A percentile compares a stretch with the other conserved stretches of the same genome.
Evolutionary conservation across 2,797 vertebrate species (phyloP).

Genomic region (Champsocephalus esox): DNA sequence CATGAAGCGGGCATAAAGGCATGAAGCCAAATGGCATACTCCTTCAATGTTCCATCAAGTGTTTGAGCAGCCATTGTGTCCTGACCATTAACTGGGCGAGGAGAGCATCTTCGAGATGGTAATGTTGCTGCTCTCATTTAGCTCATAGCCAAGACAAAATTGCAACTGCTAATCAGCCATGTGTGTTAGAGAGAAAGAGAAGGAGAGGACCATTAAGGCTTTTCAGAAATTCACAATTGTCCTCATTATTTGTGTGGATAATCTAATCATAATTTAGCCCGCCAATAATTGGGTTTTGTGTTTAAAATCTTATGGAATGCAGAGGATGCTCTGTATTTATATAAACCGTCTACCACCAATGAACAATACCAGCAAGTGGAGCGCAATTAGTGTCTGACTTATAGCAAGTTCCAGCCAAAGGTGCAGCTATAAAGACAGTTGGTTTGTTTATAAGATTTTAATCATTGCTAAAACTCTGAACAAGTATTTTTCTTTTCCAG

Average conservation of each 20-base stretch:
- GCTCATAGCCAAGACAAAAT: slow-evolving; percentile 75
- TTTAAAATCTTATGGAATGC: slow-evolving; percentile 53
- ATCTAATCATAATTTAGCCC: slow-evolving; percentile 51
- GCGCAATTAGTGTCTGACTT: slow-evolving; percentile 37
- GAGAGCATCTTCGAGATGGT: slow-evolving; percentile 80
- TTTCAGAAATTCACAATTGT: slow-evolving; percentile 64
- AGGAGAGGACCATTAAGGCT: slow-evolving; percentile 56
- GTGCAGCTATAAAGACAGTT: slow-evolving; percentile 25
- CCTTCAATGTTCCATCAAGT: slow-evolving; percentile 76
- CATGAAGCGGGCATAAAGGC: slow-evolving; percentile 57
- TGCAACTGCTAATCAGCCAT: slow-evolving; percentile 77
- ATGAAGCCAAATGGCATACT: slow-evolving; percentile 66
- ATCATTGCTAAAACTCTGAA: background rate
- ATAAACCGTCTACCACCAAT: slow-evolving; percentile 22
- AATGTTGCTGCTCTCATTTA: slow-evolving; percentile 78
- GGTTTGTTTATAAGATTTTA: background rate
- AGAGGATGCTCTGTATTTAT: slow-evolving; percentile 37
- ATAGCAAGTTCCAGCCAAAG: slow-evolving; percentile 26
- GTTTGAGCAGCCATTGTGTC: slow-evolving; percentile 77
- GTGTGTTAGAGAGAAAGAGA: slow-evolving; percentile 44
- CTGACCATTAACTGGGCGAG: slow-evolving; percentile 70
- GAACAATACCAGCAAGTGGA: slow-evolving; percentile 35
- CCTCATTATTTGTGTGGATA: slow-evolving; percentile 70
- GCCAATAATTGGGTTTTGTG: slow-evolving; percentile 58
- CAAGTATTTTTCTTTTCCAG: background rate